Conservation (phyloP, 1,140 invertebrate genomes). For the Ditylenchus dipsaci region DNA sequence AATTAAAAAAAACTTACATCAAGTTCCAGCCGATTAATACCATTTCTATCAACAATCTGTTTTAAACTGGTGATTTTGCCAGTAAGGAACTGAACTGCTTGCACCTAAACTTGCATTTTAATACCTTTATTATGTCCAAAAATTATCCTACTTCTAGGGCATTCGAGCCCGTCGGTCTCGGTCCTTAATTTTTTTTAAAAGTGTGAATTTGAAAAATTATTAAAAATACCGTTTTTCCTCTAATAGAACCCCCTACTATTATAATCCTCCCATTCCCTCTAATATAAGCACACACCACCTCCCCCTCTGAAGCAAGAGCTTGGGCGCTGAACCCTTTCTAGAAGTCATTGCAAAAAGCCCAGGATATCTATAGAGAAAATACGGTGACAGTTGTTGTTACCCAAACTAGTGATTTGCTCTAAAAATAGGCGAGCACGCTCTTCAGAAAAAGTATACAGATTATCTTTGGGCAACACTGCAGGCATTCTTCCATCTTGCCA, state of each 20-base stretch:
- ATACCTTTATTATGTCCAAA: not conserved
- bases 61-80: slow-evolving; percentile 51
- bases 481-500: slow-evolving; percentile 42
- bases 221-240: too few species aligned
- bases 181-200: too few species aligned
- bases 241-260: too few species aligned
- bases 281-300: too few species aligned
- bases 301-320: too few species aligned
- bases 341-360: too few species aligned
- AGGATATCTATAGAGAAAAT: too few species aligned
- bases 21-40: slow-evolving; percentile 56
- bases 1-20: slow-evolving; percentile 35
- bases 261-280: too few species aligned
- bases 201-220: too few species aligned
- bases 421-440: slow-evolving; percentile 42
- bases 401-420: slow-evolving; percentile 39
- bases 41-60: slow-evolving; percentile 13
- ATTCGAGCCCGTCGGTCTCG: slow-evolving; percentile 41
- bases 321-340: too few species aligned
- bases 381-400: not conserved
- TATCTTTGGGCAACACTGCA: slow-evolving; percentile 26
- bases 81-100: slow-evolving; percentile 58
- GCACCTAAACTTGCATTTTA: slow-evolving; percentile 11
- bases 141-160: slow-evolving; percentile 30
- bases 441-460: slow-evolving; percentile 36